phyloP scores from a whole-genome alignment of 2,113 vertebrate genomes.

The Cranoglanis bouderius region DNA sequence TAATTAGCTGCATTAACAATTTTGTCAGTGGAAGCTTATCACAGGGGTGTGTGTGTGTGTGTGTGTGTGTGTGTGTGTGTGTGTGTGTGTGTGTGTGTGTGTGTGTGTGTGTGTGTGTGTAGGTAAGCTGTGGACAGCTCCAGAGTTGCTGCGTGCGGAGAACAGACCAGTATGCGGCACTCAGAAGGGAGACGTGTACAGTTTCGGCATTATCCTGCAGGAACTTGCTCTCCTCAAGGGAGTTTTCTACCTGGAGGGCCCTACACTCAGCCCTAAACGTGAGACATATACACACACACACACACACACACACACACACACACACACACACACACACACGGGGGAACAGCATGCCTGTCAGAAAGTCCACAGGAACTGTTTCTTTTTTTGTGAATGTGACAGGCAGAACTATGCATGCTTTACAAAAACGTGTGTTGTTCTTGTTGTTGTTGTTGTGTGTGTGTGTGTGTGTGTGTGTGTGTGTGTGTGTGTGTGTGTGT shows the following conservation, averaged over 20 bases:
- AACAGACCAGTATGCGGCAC: slow-evolving; percentile 68
- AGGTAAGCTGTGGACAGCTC: slow-evolving; percentile 90
- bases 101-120: slow-evolving; percentile 8
- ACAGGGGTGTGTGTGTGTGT: slow-evolving; percentile 10
- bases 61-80: slow-evolving; percentile 6
- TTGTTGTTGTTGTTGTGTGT: background rate
- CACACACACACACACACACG: background rate
- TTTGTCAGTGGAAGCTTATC: background rate
- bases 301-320: background rate
- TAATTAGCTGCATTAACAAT: background rate
- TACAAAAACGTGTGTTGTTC: background rate
- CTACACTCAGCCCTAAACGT: slow-evolving; percentile 86
- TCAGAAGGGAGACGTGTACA: slow-evolving; percentile 87
- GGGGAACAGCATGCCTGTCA: background rate
- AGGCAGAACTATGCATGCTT: background rate
- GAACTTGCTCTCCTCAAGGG: slow-evolving; percentile 86
- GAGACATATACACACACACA: background rate
- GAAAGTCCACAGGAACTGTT: background rate
- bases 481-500: background rate
- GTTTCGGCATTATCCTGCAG: slow-evolving; percentile 89
- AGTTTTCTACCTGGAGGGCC: slow-evolving; percentile 80
- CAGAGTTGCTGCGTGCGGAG: slow-evolving; percentile 81
- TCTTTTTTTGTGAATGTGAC: background rate
- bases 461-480: background rate
- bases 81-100: background rate